Conservation (phyloP, 1,140 invertebrate species). For the Heliconius eleuchia region DNA sequence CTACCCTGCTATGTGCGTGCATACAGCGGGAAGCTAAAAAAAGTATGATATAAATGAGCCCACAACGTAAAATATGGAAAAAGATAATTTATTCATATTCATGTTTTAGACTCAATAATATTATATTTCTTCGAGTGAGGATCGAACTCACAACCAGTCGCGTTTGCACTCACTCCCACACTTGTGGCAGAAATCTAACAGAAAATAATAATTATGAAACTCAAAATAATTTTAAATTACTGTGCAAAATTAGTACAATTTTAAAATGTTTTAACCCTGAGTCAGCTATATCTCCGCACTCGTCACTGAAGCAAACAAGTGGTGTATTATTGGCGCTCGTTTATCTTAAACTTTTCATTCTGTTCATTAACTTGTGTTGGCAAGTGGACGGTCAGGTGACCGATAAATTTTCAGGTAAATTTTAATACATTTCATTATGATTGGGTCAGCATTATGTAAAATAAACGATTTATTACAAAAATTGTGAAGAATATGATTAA, state of each 20-base stretch:
- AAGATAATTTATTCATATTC: too few relatives aligned
- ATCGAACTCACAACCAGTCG: too few relatives aligned
- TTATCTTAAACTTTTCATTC: constrained; percentile 26
- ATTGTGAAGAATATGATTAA: not conserved
- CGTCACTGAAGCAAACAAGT: constrained; percentile 25
- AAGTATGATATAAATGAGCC: too few relatives aligned
- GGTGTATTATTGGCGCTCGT: constrained; percentile 23
- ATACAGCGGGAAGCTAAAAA: not conserved
- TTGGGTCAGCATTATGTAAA: constrained; percentile 17
- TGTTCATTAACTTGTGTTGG: constrained; percentile 44
- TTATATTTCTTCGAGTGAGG: too few relatives aligned
- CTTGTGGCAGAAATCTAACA: too few relatives aligned
- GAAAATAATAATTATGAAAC: not conserved
- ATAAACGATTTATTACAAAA: not conserved
- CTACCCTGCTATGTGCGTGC: not conserved
- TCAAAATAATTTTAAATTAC: not conserved
- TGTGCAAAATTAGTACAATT: not conserved
- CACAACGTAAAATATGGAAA: too few relatives aligned
- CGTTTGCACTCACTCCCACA: too few relatives aligned
- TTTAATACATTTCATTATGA: constrained; percentile 16
- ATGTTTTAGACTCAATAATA: too few relatives aligned
- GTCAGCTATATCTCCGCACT: constrained; percentile 7
- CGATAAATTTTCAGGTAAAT: constrained; percentile 54
- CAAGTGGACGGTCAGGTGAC: constrained; percentile 55
- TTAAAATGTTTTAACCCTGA: not conserved